Conservation (phyloP, 2,888 invertebrate genomes). For the Ophion ventricosus region DNA sequence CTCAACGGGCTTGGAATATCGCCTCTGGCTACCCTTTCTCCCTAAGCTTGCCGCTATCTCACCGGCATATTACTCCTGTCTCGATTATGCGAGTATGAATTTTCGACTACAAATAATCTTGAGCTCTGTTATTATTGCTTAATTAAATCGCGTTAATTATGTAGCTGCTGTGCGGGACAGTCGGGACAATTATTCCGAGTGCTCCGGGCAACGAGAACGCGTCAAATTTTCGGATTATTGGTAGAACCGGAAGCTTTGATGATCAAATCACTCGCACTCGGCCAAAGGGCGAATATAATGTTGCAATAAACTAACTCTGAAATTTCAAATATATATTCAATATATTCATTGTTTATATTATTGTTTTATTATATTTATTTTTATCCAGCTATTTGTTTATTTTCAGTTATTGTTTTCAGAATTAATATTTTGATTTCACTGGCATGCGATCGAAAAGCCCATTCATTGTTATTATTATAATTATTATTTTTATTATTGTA, state of each 20-base stretch:
- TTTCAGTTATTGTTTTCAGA: too few species aligned
- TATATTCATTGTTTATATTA: not conserved
- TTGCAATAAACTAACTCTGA: not conserved
- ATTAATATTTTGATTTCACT: too few species aligned
- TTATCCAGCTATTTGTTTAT: too few species aligned
- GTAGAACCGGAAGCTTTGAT: not conserved
- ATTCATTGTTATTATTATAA: too few species aligned
- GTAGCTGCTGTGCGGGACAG: conserved; percentile 3
- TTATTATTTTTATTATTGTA: too few species aligned
- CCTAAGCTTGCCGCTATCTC: not conserved
- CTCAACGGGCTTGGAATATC: not conserved
- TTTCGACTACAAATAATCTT: conserved; percentile 24
- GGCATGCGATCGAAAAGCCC: too few species aligned
- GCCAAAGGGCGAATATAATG: not conserved
- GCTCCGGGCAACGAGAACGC: not conserved
- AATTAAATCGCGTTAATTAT: conserved; percentile 53
- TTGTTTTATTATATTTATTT: too few species aligned
- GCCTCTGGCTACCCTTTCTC: conserved; percentile 1
- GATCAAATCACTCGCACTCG: not conserved
- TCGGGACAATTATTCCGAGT: not conserved
- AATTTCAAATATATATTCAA: not conserved
- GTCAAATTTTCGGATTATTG: not conserved
- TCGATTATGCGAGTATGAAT: conserved; percentile 10
- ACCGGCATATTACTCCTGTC: conserved; percentile 8
- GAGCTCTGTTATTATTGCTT: conserved; percentile 41